Percentiles rank a stretch among this genome's conserved stretches.
These are phyloP conservation scores for Sinocyclocheilus rhinocerous DNA, from an alignment of 2,113 vertebrate genomes.

Conservation along the genomic window DNA sequence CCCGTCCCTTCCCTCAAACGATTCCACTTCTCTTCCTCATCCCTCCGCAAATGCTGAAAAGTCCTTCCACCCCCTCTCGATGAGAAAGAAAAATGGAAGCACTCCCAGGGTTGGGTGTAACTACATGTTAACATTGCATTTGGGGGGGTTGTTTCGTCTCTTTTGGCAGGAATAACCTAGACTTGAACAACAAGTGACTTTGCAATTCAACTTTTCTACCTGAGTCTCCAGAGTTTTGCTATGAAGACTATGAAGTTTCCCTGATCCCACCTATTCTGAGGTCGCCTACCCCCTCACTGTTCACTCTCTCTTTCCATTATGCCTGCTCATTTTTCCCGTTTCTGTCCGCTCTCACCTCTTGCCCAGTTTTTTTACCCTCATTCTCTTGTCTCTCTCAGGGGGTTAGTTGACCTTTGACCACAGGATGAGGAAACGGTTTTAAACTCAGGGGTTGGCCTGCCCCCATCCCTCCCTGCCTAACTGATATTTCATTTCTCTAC, in stretches of 20 bases:
- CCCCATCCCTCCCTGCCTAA: slow-evolving; percentile 56
- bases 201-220: slow-evolving; percentile 83
- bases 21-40: slow-evolving; percentile 47
- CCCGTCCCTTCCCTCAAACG: slow-evolving; percentile 43
- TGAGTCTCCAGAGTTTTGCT: slow-evolving; percentile 74
- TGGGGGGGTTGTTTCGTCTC: slow-evolving; percentile 62
- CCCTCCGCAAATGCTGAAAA: not conserved
- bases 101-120: slow-evolving; percentile 69
- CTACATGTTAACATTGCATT: slow-evolving; percentile 71
- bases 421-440: slow-evolving; percentile 68
- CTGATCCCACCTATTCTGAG: slow-evolving; percentile 56
- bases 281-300: slow-evolving; percentile 54
- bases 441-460: slow-evolving; percentile 78
- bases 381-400: slow-evolving; percentile 51
- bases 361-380: slow-evolving; percentile 20
- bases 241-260: slow-evolving; percentile 65
- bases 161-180: slow-evolving; percentile 75
- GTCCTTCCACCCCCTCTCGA: slow-evolving; percentile 22
- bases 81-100: slow-evolving; percentile 56
- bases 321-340: not conserved
- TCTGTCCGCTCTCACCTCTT: not conserved
- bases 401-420: slow-evolving; percentile 63
- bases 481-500: slow-evolving; percentile 67
- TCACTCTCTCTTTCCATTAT: slow-evolving; percentile 57
- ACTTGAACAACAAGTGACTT: slow-evolving; percentile 76